Percentiles rank a stretch among this genome's conserved stretches.
Evolutionary conservation across 2,797 vertebrate species (phyloP).

Genomic region (Denticeps clupeoides): DNA sequence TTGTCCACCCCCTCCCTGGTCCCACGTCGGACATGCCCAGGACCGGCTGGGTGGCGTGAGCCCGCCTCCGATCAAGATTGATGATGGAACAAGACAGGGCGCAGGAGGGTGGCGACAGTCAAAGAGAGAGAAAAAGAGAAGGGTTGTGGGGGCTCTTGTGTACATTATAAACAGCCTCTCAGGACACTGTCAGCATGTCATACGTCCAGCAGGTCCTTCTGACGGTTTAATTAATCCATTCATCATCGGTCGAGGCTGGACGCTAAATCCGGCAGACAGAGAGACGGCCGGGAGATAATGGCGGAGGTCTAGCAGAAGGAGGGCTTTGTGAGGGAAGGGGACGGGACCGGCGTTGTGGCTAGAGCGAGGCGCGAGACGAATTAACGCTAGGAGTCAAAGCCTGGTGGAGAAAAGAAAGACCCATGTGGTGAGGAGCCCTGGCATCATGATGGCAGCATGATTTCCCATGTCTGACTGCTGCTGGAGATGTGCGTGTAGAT

Average conservation of each 20-base stretch:
- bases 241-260: neutral
- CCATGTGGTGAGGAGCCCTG: neutral
- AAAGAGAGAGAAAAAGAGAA: neutral
- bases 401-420: neutral
- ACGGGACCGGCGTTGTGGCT: neutral
- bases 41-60: neutral
- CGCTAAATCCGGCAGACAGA: neutral
- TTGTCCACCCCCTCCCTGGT: neutral
- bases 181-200: neutral
- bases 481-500: too few species aligned
- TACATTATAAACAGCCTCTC: neutral
- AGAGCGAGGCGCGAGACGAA: neutral
- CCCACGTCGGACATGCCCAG: neutral
- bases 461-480: neutral
- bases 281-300: neutral
- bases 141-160: neutral
- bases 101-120: neutral
- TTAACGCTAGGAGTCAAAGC: too few species aligned
- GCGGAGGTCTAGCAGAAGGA: neutral
- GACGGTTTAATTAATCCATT: neutral
- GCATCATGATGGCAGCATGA: too few species aligned
- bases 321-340: neutral
- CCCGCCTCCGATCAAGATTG: too few species aligned
- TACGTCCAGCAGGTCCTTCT: neutral
- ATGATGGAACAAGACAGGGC: neutral